Base-by-base conservation (phyloP, 2,888 invertebrate species). In the Megalurothrips usitatus region DNA sequence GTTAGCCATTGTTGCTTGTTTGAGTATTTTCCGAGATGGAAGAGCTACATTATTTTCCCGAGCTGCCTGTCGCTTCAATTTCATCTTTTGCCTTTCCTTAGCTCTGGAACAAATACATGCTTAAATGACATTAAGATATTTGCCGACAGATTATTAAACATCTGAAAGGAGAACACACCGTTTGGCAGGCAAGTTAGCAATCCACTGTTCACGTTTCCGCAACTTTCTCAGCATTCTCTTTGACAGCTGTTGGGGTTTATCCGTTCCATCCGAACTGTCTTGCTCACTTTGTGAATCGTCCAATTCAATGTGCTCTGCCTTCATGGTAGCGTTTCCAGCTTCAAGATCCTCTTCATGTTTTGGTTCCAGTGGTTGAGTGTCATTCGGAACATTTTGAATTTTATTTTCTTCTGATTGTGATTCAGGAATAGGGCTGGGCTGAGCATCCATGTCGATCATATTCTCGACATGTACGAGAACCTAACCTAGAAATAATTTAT, bases 1-100 rank as follows among this genome's bases (percentile, higher is more conserved):
- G 83, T 91, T 90, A 78, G 91, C 90, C 89, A 93, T 91, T 85
- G 90, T 93, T 86, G 91, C 91, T 85, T 89, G 89, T 87, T 96
- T 96, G 17, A 97, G 87, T 82, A 91, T 90, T 87, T 96, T 96
- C 82, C 96, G 91, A 68, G 92, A 93, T 0, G 96, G 96, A 63
- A 92, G 85, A 82, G 92, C 91, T 81, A 93, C 88, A 84, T 95
- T 94, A 82, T 92, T 92, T 81, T 91, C 90, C 83, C 91, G 91
- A 0, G 94, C 94, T 85, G 91, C 90, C 80, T 89, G 89, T 82
- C 92, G 90, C 85, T 93, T 92, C 84, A 91, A 90, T 85, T 94
- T 95, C 19, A 91, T 90, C 84, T 91, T 91, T 79, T 91, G 90
- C 84, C 93, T 92, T 85, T 96, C 95, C 84, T 90, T 92, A 0